Conservation (phyloP, 2,113 vertebrate species). For the Struthidea cinerea region DNA sequence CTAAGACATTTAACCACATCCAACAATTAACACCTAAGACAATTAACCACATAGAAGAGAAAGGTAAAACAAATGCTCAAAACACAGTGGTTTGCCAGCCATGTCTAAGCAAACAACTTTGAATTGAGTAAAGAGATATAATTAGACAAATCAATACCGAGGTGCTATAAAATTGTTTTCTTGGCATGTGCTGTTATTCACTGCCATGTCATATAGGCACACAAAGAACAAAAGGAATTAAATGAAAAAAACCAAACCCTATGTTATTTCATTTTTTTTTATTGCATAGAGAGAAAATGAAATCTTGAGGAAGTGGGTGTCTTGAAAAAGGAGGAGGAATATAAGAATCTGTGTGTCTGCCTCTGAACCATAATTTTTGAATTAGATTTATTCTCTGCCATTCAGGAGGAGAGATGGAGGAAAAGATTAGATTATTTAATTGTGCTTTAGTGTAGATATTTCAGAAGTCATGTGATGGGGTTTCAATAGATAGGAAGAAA, state of each 20-base stretch:
- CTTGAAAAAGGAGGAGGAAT: slow-evolving; percentile 18
- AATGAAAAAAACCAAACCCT: neutral
- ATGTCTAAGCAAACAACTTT: neutral
- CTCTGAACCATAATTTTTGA: neutral
- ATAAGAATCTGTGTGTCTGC: neutral
- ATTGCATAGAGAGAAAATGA: slow-evolving; percentile 32
- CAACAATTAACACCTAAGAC: too few relatives aligned
- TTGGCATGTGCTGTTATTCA: neutral
- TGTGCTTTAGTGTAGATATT: slow-evolving; percentile 3
- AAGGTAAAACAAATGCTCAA: neutral
- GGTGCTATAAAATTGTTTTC: neutral
- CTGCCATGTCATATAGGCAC: neutral
- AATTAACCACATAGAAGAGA: neutral
- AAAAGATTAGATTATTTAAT: slow-evolving; percentile 9
- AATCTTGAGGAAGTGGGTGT: slow-evolving; percentile 43
- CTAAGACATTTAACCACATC: neutral
- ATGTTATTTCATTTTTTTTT: slow-evolving; percentile 26
- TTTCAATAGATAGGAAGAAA: neutral
- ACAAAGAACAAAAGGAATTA: neutral
- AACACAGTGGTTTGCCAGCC: neutral
- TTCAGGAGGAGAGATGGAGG: neutral
- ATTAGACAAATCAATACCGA: neutral
- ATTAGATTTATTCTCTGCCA: slow-evolving; percentile 38
- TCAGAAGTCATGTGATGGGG: neutral
- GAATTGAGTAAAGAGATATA: neutral